Evolutionary conservation across 1,140 invertebrate genomes (phyloP), one percentile per base, ranked within the genome.

Genomic region (Euwallacea fornicatus): DNA sequence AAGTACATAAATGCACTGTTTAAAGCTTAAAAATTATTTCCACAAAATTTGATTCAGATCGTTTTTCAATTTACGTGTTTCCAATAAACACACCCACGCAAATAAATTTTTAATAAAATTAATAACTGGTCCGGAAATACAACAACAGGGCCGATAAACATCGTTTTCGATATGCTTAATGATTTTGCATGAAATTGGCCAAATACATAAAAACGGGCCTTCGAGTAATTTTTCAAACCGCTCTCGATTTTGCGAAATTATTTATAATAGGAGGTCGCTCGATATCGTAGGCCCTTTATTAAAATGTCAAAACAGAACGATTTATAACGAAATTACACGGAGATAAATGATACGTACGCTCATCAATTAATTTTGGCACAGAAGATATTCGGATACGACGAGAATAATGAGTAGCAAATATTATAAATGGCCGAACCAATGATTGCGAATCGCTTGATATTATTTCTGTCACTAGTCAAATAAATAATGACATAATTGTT

Each of bases 251-350:
- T 62, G 55, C 67, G 59, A 69, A 69, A 69, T 58, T 69, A 69
- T 69, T 69, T 69, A 69, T 62, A 69, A 69, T 69, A 69, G 54
- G 59, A 60, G 53, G 69, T 42, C 43, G 47, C 41, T 47, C 41
- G 42, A 64, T 61, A 70, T 70, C 54, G 61, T 33, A 65, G 21
- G 62, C 61, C 61, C 62, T 70, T 70, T 70, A 70, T 64, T 70
- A 70, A 70, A 70, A 70, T 65, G 69, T 70, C 69, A 70, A 70
- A 70, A 70, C 69, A 70, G 69, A 46, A 65, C 69, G 53, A 70
- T 70, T 70, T 70, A 70, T 70, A 70, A 70, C 69, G 53, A 70
- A 70, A 70, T 64, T 65, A 59, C 46, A 70, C 50, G 59, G 53
- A 64, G 69, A 70, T 70, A 70, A 70, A 70, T 70, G 69, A 59